Base-by-base conservation (phyloP, 2,797 vertebrate species). In the Propithecus deckenii region DNA sequence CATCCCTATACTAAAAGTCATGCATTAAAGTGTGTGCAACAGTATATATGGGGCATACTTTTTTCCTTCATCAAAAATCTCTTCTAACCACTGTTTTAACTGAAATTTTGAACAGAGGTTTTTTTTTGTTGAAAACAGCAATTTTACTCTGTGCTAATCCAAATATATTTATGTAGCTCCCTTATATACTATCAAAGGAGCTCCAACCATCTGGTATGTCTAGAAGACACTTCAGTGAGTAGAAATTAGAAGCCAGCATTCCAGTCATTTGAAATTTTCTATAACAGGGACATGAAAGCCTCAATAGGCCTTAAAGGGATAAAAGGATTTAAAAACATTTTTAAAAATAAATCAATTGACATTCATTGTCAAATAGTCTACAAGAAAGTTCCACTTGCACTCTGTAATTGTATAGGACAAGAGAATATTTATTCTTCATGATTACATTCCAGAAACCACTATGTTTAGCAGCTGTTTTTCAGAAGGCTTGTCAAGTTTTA, bases 401-500 rank as follows among this genome's bases (percentile, higher is more conserved):
- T 95, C 76, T 74, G 69, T 90, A 95, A 74, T 84, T 97, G 55
- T 80, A 86, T 59, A 95, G 61, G 38, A 81, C 8, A 75, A 91
- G 57, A 92, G 75, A 97, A 48, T 81, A 94, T 85, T 93, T 93
- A 95, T 95, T 94, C 57, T 92, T 97, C 95, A 78, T 86, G 81
- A 91, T 95, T 96, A 97, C 95, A 97, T 96, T 97, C 75, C 89
- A 98, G 90, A 97, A 96, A 96, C 91, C 90, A 97, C 5, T 94
- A 79, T 55, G 74, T 85, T 97, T 94, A 97, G 91, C 95, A 96
- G 96, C 96, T 98, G 61, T 94, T 97, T 97, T 96, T 96, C 89
- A 86, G 71, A 97, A 63, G 95, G 74, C 88, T 92, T 89, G 61
- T 97, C 89, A 97, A 92, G 81, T 94, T 90, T 97, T 95, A 80